A percentile compares a stretch with the other conserved stretches of the same genome.
Evolutionary conservation across 2,797 vertebrate genomes (phyloP).

Genomic region (Notolabrus celidotus): DNA sequence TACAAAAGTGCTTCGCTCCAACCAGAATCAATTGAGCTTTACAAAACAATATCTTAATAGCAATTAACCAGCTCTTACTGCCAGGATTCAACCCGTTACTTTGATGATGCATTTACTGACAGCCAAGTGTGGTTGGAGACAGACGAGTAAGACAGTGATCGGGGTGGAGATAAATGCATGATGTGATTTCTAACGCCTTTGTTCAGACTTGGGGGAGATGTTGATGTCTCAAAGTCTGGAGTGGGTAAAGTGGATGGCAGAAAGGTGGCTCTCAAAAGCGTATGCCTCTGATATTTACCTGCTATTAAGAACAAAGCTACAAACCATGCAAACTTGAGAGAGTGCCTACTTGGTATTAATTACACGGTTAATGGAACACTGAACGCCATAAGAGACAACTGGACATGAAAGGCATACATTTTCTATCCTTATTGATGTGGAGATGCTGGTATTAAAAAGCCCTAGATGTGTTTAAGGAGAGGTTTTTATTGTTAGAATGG

Average conservation of each 20-base stretch:
- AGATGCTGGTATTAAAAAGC: conserved; percentile 71
- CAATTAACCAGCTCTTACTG: conserved; percentile 36
- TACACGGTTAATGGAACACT: conserved; percentile 87
- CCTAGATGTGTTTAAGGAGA: conserved; percentile 58
- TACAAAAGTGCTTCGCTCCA: conserved; percentile 7
- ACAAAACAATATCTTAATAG: conserved; percentile 31
- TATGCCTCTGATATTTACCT: conserved; percentile 79
- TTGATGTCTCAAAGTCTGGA: conserved; percentile 72
- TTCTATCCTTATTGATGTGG: conserved; percentile 82
- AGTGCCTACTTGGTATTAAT: conserved; percentile 87
- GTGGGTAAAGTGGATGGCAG: conserved; percentile 72
- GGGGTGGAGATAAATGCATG: conserved; percentile 67
- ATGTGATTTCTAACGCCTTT: conserved; percentile 54
- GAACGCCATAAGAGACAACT: conserved; percentile 80
- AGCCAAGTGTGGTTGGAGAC: conserved; percentile 36
- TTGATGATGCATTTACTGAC: conserved; percentile 78
- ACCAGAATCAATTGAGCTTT: conserved; percentile 17
- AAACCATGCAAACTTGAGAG: conserved; percentile 83
- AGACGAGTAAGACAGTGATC: conserved; percentile 65
- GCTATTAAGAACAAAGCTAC: conserved; percentile 84
- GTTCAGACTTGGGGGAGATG: conserved; percentile 56
- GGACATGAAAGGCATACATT: conserved; percentile 82
- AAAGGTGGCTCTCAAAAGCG: conserved; percentile 77
- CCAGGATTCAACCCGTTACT: conserved; percentile 66
- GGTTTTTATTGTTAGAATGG: conserved; percentile 26